Base-by-base conservation (phyloP, 2,888 invertebrate genomes). In the Eristalinus sepulchralis region DNA sequence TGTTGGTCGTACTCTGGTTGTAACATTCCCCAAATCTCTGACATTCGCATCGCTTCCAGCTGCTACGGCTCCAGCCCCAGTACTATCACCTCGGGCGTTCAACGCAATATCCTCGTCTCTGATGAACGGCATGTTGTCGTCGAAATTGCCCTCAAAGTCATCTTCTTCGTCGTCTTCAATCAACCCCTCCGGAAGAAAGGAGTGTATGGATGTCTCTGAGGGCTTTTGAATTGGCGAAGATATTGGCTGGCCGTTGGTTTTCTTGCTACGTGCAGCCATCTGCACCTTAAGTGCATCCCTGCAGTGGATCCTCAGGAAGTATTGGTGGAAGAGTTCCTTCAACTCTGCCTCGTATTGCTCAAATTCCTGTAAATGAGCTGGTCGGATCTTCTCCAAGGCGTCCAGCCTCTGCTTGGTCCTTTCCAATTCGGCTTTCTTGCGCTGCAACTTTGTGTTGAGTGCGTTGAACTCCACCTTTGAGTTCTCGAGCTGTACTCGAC, bases 341-440 rank as follows among this genome's bases (percentile, higher is more conserved):
- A 99, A 92, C 91, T 98, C 98, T 57, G 94, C 93, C 92, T 99
- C 99, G 71, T 98, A 94, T 64, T 96, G 95, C 81, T 97, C 97
- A 92, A 98, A 97, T 92, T 99, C 99, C 89, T 98, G 98, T 94
- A 99, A 96, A 92, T 98, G 99, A 0, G 98, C 98, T 0, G 99
- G 99, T 68, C 98, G 96, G 88, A 99, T 98, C 94, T 97, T 98
- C 93, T 98, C 97, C 89, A 99, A 94, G 0, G 99, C 98, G 90
- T 97, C 96, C 63, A 99, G 93, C 39, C 99, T 94, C 92, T 99
- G 99, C 92, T 97, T 97, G 88, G 98, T 98, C 71, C 99, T 94
- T 89, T 98, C 97, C 88, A 99, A 94, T 91, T 99, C 99, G 0
- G 96, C 95, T 88, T 95, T 95, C 88, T 98, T 96, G 80, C 99